phyloP scores from a whole-genome alignment of 2,797 vertebrate genomes.

The Acestrorhynchus altus region DNA sequence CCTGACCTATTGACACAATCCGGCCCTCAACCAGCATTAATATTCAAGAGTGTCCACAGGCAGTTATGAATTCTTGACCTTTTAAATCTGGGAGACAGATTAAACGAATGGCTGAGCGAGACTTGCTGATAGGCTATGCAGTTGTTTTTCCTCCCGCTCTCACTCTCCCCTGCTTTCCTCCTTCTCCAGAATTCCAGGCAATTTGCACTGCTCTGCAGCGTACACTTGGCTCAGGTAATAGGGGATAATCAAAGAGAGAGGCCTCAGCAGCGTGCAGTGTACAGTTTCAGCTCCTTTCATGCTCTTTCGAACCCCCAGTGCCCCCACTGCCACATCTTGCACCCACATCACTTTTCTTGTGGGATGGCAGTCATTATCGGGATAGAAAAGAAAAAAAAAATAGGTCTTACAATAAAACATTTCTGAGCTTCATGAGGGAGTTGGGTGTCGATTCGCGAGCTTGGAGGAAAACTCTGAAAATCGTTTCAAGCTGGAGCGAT shows the following conservation, averaged over 20 bases:
- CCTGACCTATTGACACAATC: slow-evolving; percentile 75
- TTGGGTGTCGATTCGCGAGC: neutral
- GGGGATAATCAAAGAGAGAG: slow-evolving; percentile 3
- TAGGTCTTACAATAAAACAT: neutral
- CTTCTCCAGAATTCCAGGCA: slow-evolving; percentile 7
- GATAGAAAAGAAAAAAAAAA: neutral
- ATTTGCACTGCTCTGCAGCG: neutral
- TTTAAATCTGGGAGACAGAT: slow-evolving; percentile 56
- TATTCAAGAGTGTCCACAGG: slow-evolving; percentile 74
- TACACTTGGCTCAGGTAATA: neutral
- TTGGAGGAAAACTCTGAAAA: slow-evolving; percentile 13
- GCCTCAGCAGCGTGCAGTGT: neutral
- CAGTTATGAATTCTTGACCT: slow-evolving; percentile 75
- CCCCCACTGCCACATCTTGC: neutral
- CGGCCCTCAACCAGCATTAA: slow-evolving; percentile 73
- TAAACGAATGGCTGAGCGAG: slow-evolving; percentile 31
- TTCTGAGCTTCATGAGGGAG: neutral
- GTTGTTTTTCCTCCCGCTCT: neutral
- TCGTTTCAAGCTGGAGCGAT: slow-evolving; percentile 9
- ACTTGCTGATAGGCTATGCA: neutral
- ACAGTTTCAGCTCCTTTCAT: neutral
- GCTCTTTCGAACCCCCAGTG: neutral
- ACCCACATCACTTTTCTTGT: neutral
- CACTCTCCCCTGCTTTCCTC: neutral
- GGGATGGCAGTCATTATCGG: neutral